Evolutionary conservation across 2,113 vertebrate species (phyloP).

Genomic region (Mesembrinibis cayennensis): DNA sequence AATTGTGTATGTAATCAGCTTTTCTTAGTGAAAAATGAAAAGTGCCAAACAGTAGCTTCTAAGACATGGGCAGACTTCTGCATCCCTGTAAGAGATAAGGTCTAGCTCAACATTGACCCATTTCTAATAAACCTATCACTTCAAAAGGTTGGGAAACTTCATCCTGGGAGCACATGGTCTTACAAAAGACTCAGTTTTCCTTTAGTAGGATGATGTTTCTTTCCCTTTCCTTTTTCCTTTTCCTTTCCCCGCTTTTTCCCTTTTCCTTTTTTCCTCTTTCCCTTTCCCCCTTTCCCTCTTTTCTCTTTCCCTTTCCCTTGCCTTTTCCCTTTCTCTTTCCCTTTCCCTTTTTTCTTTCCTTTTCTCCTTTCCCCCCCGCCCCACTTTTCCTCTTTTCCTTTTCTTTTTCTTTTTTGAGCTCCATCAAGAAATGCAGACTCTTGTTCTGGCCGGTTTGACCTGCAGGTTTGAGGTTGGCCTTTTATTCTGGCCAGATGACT

Average conservation of each 20-base stretch:
- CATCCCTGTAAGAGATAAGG: neutral
- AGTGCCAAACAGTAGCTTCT: neutral
- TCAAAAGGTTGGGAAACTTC: neutral
- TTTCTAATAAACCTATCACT: neutral
- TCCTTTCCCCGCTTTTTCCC: neutral
- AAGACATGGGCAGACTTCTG: neutral
- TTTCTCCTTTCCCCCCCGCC: fast-evolving
- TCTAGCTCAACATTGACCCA: neutral
- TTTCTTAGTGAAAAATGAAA: neutral
- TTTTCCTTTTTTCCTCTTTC: too few relatives aligned
- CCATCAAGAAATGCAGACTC: neutral
- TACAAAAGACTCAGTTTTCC: neutral
- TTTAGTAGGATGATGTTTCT: neutral
- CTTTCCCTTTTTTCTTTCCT: neutral
- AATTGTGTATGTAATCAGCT: neutral
- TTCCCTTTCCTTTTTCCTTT: neutral
- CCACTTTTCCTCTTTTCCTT: neutral
- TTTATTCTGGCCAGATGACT: neutral
- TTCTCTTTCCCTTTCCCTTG: too few relatives aligned
- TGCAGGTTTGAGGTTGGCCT: neutral
- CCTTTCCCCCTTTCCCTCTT: too few relatives aligned
- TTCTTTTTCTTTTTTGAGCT: neutral
- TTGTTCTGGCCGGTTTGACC: neutral
- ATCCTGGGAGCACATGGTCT: neutral
- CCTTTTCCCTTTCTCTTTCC: neutral